Base-by-base conservation (phyloP, 2,888 invertebrate species). In the Archips crataeganus region DNA sequence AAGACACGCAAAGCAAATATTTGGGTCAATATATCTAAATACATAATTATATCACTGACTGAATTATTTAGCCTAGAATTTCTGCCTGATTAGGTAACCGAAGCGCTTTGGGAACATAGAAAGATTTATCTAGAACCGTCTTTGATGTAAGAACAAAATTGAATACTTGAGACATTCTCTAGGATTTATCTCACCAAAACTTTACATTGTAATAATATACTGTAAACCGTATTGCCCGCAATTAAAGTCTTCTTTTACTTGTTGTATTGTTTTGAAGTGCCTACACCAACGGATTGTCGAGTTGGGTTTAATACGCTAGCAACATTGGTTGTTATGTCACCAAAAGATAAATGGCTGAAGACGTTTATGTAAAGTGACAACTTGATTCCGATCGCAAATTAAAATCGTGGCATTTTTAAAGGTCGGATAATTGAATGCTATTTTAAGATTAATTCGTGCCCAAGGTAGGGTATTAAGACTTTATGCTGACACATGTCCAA, bases 281-380 rank as follows among this genome's bases (percentile, higher is more conserved):
- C 23, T 23, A n/a, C 47, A 57, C 8, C 6, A 36, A 57, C 62
- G 36, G 9, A 2, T 84, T 80, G 83, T 79, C 79, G 82, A 83
- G 81, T 86, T 84, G 86, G 81, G 85, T 84, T 85, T 86, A 85
- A 88, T 86, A 87, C 86, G 84, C 85, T 85, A 84, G 83, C 82
- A 83, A 88, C 87, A 88, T 84, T 84, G 86, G 85, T 87, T 82
- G 81, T 80, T 87, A 89, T 90, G 92, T 90, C 92, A 89, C 84
- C 85, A 77, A 78, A 86, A 89, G 91, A 92, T 91, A 91, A 87
- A 93, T 90, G 86, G 80, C 79, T 80, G 82, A 82, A 84, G 84
- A 84, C 85, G 81, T 83, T 84, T 81, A 86, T 88, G 85, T 87
- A 86, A 85, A 81, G 83, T 87, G 89, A 89, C 88, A 87, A 87